Conservation (phyloP, 2,888 invertebrate species). For the Dryomyza anilis region DNA sequence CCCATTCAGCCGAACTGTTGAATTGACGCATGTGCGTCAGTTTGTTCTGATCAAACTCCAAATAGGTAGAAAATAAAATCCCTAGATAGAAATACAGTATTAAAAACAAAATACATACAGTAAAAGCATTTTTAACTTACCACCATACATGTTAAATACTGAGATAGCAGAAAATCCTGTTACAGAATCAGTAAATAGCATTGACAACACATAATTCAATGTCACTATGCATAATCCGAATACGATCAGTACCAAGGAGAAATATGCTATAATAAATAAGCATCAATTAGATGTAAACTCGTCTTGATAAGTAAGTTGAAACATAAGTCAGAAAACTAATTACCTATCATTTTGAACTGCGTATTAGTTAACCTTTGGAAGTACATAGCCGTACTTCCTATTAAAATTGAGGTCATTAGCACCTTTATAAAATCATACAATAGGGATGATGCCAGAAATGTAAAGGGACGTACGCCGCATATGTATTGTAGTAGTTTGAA, state of each 20-base stretch:
- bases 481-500: constrained; percentile 39
- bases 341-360: too few species aligned
- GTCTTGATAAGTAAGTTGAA: too few species aligned
- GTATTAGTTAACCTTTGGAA: too few species aligned
- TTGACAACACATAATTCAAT: not conserved
- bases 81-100: too few species aligned
- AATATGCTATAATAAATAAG: not conserved
- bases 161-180: not conserved
- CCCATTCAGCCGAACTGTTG: too few species aligned
- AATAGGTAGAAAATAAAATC: too few species aligned
- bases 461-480: constrained; percentile 31
- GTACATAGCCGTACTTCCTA: too few species aligned
- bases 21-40: too few species aligned
- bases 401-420: not conserved
- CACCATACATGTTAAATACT: not conserved
- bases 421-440: constrained; percentile 8
- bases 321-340: too few species aligned
- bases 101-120: not conserved
- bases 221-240: constrained; percentile 1
- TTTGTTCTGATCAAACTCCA: too few species aligned
- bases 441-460: constrained; percentile 15
- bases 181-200: not conserved
- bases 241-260: not conserved
- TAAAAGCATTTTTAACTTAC: constrained; percentile 4
- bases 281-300: not conserved